These are phyloP conservation scores for Eptesicus fuscus DNA, from an alignment of 2,113 vertebrate species.

Conservation along the genomic window DNA sequence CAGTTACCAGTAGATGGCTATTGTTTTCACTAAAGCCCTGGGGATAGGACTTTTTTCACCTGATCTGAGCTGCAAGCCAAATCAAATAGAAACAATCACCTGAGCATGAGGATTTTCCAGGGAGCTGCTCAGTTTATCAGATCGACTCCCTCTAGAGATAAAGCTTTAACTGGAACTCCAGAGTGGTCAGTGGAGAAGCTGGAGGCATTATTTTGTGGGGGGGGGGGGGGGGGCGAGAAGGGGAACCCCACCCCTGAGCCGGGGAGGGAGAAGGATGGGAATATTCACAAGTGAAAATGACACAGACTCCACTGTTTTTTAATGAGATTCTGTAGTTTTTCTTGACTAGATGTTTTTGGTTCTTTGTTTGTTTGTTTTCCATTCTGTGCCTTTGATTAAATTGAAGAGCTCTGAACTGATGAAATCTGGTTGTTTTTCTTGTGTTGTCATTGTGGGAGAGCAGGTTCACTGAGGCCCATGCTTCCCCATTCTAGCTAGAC, in stretches of 20 bases:
- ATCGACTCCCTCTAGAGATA: neutral
- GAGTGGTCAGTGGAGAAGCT: neutral
- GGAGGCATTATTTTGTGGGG: neutral
- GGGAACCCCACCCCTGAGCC: neutral
- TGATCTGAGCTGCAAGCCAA: neutral
- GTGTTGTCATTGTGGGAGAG: neutral
- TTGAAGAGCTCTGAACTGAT: neutral
- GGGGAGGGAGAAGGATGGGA: fast-evolving
- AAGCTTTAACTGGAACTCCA: neutral
- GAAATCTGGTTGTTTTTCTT: neutral
- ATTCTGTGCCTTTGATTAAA: neutral
- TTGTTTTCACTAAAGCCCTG: neutral
- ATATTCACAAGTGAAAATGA: neutral
- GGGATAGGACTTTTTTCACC: neutral
- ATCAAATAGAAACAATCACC: neutral
- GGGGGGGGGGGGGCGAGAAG: no score
- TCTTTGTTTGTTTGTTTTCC: neutral
- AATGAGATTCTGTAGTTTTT: neutral
- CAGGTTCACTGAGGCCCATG: neutral
- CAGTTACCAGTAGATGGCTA: neutral
- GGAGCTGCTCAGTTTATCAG: conserved; percentile 11
- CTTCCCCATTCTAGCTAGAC: neutral
- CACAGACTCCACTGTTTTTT: neutral
- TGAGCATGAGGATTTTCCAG: neutral
- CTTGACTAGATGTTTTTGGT: neutral